Evolutionary conservation across 2,113 vertebrate genomes (phyloP), one percentile per base, ranked within the genome.

Genomic region (Camelus dromedarius): DNA sequence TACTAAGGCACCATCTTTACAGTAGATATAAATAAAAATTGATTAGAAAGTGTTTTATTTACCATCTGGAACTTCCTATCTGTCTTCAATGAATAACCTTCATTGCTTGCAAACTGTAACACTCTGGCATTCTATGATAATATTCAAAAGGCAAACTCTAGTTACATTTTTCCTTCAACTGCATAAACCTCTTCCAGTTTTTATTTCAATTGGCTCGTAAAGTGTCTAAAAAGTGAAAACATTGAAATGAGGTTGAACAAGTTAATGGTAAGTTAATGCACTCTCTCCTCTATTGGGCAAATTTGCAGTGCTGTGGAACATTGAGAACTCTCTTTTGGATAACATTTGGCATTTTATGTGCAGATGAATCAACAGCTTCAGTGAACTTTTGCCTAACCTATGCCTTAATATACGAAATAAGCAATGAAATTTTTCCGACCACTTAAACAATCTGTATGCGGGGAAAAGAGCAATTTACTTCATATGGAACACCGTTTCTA

Each of bases 191-290:
- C 38, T 19, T 42, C 14, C 16, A 80, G 62, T 58, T 97, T 83
- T 92, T 90, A 92, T 88, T 96, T 91, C 76, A 67, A 50, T 91
- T 94, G 92, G 90, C 70, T 96, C 87, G 6, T 48, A 94, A 93
- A 91, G 64, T 67, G 32, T 84, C 66, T 94, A 72, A 92, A 93
- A 95, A 91, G 81, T 18, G 19, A 91, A 96, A 96, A 91, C 82
- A 48, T 85, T 73, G 60, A 28, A 85, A 81, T 52, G 32, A 84
- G 60, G n/a, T 69, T 94, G 96, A 94, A 81, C 69, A 86, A 96
- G 96, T 82, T 95, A 95, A 89, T 94, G 72, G 95, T 82, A 96
- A 88, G 75, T 95, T 89, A 97, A 96, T 92, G 87, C 58, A 67
- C 46, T 93, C 42, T 95, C 75, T 82, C 22, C 12, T 42, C 52